A percentile compares a stretch with the other conserved stretches of the same genome.
phyloP scores from a whole-genome alignment of 2,113 vertebrate genomes.

The Pangasianodon gigas region DNA sequence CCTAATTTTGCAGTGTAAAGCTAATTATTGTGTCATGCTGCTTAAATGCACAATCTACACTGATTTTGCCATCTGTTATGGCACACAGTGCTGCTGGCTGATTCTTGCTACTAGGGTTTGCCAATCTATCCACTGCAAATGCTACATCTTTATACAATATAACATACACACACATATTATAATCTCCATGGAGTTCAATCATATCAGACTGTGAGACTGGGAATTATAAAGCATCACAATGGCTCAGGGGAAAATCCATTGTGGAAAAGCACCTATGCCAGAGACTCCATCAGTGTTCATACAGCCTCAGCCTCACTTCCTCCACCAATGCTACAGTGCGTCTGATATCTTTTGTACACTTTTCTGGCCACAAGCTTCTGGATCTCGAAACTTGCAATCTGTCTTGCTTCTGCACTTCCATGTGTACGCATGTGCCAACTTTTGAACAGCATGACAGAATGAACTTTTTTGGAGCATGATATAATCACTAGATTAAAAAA shows the following conservation, averaged over 20 bases:
- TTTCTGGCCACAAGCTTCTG: not conserved
- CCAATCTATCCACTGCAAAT: not conserved
- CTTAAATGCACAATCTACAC: slow-evolving; percentile 27
- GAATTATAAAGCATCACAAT: slow-evolving; percentile 25
- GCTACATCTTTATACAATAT: not conserved
- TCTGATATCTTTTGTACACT: not conserved
- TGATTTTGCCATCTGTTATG: slow-evolving; percentile 17
- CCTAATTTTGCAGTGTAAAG: slow-evolving; percentile 1
- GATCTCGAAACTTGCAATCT: not conserved
- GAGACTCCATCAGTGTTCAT: not conserved
- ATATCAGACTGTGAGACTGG: slow-evolving; percentile 19
- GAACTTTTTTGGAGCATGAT: not conserved
- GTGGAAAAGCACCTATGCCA: not conserved
- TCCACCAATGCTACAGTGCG: not conserved
- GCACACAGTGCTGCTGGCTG: not conserved
- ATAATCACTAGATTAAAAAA: not conserved
- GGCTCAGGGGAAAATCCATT: slow-evolving; percentile 9
- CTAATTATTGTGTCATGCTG: slow-evolving; percentile 11
- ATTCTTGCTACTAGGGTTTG: not conserved
- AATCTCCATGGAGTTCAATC: not conserved
- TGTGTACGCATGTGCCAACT: not conserved
- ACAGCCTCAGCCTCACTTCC: not conserved
- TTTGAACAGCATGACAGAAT: not conserved
- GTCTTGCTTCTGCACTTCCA: not conserved
- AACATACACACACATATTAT: slow-evolving; percentile 3